Evolutionary conservation across 30 jellyfish, hydroid and myxozoan species (phyloP), one percentile per base, ranked within the genome.

Genomic region (Chironex yamaguchii): DNA sequence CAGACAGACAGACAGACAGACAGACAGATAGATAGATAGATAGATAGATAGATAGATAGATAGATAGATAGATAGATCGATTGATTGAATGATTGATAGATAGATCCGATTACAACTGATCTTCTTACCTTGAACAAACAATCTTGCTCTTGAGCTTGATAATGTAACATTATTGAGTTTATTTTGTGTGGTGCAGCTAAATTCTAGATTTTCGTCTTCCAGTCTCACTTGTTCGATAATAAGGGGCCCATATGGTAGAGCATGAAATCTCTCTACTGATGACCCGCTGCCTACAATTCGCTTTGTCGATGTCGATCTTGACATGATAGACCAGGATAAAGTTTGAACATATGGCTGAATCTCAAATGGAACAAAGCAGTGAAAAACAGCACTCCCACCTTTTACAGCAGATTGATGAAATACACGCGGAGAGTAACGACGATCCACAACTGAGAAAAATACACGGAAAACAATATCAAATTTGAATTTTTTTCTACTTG

Each of bases 371-470:
- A 87, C 65, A 17, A 20, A 35, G 76, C 99, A 94, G 9, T 34
- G 35, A 68, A 94, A 94, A 36, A 94, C 92, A 26, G 97, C 99
- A 6, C 83, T 31, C 1, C 96, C 97, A 33, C 88, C 93, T 42
- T 67, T 58, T 12, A 48, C 35, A 0, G 96, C 81, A 4, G 88
- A 62, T 49, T 94, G 96, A 64, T 94, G 99, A 76, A 52, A 70
- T 14, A 89, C 97, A 26, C 51, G 53, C 17, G 99, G 99, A 0
- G 99, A 94, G 50, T 86, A 94, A 2, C 85, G 82, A 17, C 33
- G 50, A 65, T 89, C 99, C 0, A 94, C 49, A 11, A 77, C 99
- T 94, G 84, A 29, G 78, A 67, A 34, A 35, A 36, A 52, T 29
- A 31, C 14, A 68, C 27, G 81, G 28, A 34, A 49, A 32, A 23